These are phyloP conservation scores for Pseudorhombus dupliciocellatus DNA, from an alignment of 2,113 vertebrate species.

Conservation along the genomic window DNA sequence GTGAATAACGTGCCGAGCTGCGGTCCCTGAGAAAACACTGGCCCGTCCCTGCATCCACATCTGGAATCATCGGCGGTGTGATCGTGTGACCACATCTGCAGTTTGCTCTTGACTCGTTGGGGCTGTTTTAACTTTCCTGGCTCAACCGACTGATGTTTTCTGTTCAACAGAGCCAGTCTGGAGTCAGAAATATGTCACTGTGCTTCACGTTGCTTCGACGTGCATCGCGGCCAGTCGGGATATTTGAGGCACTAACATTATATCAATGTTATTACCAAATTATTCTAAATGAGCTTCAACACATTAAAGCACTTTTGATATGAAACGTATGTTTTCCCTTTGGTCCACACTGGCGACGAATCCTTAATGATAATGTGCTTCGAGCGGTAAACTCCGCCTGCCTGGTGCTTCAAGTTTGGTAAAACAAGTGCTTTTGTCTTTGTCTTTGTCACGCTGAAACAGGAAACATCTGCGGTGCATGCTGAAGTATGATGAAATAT, in stretches of 20 bases:
- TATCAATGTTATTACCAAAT: too few relatives aligned
- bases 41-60: conserved; percentile 17
- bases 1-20: background rate
- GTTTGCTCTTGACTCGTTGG: too few relatives aligned
- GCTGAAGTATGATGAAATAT: conserved; percentile 15
- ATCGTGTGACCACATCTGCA: background rate
- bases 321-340: background rate
- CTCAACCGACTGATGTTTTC: too few relatives aligned
- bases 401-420: conserved; percentile 15
- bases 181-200: too few relatives aligned
- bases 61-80: background rate
- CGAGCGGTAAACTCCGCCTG: conserved; percentile 13
- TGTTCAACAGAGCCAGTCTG: too few relatives aligned
- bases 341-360: background rate
- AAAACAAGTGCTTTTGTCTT: conserved; percentile 22
- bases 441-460: background rate
- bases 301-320: background rate
- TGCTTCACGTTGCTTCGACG: too few relatives aligned
- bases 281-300: background rate
- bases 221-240: too few relatives aligned
- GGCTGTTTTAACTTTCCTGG: too few relatives aligned
- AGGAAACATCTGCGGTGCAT: background rate
- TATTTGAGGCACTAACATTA: too few relatives aligned
- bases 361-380: too few relatives aligned
- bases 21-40: conserved; percentile 70